phyloP scores from a whole-genome alignment of 92 coral and sea anemone genomes.

The Blastomussa wellsi region DNA sequence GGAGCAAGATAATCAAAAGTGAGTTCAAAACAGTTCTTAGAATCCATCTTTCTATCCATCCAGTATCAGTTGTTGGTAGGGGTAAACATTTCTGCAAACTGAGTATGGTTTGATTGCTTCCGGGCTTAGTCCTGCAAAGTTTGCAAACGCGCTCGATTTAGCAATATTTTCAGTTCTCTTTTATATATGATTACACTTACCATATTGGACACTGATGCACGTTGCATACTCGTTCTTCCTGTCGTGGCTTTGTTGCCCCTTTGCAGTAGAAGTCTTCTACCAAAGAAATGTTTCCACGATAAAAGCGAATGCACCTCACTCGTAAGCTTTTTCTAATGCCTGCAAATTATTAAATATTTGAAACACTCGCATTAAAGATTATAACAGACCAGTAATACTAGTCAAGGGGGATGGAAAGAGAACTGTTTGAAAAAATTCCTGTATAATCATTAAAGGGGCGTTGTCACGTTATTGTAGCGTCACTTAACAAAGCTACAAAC shows the following conservation, averaged over 20 bases:
- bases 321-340: conserved; percentile 85
- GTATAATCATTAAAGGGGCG: neutral
- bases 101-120: too few species aligned
- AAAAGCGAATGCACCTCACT: conserved; percentile 85
- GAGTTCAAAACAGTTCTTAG: too few species aligned
- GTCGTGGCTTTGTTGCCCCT: conserved; percentile 88
- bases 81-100: too few species aligned
- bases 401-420: neutral
- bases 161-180: neutral
- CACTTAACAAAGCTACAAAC: too few species aligned
- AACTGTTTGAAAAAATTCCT: neutral
- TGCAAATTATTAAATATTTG: conserved; percentile 6
- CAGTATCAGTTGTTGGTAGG: neutral
- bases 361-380: too few species aligned
- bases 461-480: too few species aligned
- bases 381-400: neutral
- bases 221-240: conserved; percentile 84
- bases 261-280: conserved; percentile 70
- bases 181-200: conserved; percentile 43
- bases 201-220: conserved; percentile 91
- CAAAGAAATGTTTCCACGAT: conserved; percentile 68
- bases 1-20: too few species aligned
- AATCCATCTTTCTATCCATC: neutral
- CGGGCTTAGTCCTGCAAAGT: too few species aligned
- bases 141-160: neutral